Evolutionary conservation across 2,113 vertebrate species (phyloP).

Genomic region (Sporophila hypoxantha): DNA sequence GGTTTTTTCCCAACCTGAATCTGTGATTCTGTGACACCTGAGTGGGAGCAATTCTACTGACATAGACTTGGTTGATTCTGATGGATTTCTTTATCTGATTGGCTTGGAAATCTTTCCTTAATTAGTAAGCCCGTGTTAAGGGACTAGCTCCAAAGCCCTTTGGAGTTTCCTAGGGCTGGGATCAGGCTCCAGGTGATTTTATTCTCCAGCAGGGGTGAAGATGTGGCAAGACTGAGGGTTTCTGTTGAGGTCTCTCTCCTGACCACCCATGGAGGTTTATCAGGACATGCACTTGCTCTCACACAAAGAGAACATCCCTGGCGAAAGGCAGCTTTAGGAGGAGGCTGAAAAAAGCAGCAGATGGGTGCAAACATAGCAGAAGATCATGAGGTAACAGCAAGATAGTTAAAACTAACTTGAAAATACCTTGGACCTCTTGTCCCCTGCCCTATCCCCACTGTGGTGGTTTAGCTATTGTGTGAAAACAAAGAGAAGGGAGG

Average conservation of each 20-base stretch:
- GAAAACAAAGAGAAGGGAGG: constrained; percentile 7
- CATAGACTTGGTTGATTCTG: neutral
- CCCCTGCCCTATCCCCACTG: neutral
- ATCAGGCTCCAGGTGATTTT: neutral
- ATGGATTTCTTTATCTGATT: neutral
- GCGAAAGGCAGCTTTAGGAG: neutral
- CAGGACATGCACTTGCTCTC: neutral
- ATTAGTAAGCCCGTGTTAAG: neutral
- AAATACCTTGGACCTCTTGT: neutral
- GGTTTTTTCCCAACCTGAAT: neutral
- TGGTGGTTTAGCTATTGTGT: neutral
- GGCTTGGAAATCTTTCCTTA: neutral
- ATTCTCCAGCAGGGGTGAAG: neutral
- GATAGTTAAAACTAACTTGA: neutral
- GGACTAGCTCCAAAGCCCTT: neutral
- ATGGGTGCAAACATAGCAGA: neutral
- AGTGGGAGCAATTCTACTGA: neutral
- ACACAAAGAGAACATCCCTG: neutral
- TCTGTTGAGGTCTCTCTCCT: neutral
- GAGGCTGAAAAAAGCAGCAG: neutral
- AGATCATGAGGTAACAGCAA: neutral
- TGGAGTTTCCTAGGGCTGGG: neutral
- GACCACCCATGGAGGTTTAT: neutral
- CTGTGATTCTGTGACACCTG: neutral
- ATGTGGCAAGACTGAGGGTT: neutral